phyloP scores from a whole-genome alignment of 2,888 invertebrate species.

The Microctonus brassicae region DNA sequence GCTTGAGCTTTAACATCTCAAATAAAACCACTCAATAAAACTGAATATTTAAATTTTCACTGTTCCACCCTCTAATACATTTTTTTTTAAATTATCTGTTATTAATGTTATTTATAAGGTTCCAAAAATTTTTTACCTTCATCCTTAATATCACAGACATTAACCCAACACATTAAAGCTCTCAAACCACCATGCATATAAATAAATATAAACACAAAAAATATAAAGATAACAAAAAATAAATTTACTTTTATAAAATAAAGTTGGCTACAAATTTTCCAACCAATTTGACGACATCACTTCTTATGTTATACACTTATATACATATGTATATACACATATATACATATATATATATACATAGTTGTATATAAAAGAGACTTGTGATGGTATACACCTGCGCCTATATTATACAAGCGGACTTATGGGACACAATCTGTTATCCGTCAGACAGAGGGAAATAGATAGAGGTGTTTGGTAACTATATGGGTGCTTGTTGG shows the following conservation, averaged over 20 bases:
- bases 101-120: too few relatives aligned
- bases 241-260: background rate
- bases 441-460: conserved; percentile 34
- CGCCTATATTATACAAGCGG: conserved; percentile 29
- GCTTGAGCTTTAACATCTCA: too few relatives aligned
- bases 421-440: conserved; percentile 38
- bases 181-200: too few relatives aligned
- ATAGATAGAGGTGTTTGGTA: conserved; percentile 39
- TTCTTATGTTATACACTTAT: background rate
- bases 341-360: background rate
- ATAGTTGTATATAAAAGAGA: background rate
- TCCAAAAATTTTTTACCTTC: too few relatives aligned
- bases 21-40: too few relatives aligned
- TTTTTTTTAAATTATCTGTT: too few relatives aligned
- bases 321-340: too few relatives aligned
- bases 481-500: background rate
- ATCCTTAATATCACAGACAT: too few relatives aligned
- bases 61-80: too few relatives aligned
- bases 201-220: too few relatives aligned
- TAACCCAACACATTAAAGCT: too few relatives aligned
- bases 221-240: background rate
- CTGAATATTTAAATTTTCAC: too few relatives aligned
- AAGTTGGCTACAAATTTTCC: background rate
- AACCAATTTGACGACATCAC: background rate
- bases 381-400: conserved; percentile 2